Conservation (phyloP, 2,888 invertebrate species). For the Eutolmus rufibarbis region DNA sequence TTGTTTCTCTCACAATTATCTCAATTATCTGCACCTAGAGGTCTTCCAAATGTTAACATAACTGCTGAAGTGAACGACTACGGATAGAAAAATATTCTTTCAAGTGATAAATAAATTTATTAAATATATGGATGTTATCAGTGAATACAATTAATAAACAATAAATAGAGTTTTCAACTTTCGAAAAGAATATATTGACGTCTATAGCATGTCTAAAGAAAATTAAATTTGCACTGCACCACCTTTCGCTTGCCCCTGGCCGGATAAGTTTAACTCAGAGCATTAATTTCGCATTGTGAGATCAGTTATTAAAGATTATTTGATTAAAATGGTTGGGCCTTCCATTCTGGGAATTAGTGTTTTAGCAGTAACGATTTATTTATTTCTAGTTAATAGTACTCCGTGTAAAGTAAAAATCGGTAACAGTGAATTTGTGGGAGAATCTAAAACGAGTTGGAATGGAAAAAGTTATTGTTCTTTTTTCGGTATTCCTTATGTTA, state of each 20-base stretch:
- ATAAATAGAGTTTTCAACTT: background rate
- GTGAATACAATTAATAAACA: background rate
- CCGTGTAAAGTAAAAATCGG: background rate
- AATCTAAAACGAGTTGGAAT: background rate
- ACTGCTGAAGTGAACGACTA: background rate
- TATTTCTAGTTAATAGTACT: background rate
- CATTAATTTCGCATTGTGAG: background rate
- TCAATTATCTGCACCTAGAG: too few relatives aligned
- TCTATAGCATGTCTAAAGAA: background rate
- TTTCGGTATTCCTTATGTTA: conserved; percentile 36
- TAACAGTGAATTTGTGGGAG: conserved; percentile 13
- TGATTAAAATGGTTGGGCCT: background rate
- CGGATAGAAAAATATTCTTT: background rate
- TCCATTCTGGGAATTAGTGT: background rate
- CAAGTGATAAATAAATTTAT: background rate
- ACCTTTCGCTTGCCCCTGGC: background rate
- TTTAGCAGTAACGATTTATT: background rate
- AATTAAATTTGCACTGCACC: background rate
- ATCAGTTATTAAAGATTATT: background rate
- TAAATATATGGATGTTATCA: background rate
- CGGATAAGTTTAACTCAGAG: background rate
- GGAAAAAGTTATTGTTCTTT: conserved; percentile 29
- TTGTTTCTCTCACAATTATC: too few relatives aligned
- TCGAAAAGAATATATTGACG: background rate
- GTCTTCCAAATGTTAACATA: background rate